These are phyloP conservation scores for Mormyrus hasselquistii DNA, from an alignment of 2,797 vertebrate species.

Conservation along the genomic window DNA sequence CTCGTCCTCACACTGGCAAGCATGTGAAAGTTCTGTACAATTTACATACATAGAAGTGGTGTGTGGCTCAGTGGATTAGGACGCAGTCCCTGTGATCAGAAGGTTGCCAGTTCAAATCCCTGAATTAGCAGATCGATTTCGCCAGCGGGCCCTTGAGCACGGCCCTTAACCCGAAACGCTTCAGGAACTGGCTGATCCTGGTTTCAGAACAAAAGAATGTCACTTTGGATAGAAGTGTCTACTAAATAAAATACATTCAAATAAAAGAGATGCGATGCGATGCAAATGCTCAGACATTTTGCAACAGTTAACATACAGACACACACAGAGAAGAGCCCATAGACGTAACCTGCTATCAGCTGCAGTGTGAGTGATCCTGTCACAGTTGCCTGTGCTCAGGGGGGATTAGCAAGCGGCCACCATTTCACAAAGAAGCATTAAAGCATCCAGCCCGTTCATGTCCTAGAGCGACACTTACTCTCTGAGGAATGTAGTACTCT, in stretches of 20 bases:
- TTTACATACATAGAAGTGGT: not conserved
- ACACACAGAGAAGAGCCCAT: not conserved
- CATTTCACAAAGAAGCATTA: not conserved
- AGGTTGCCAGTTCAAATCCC: not conserved
- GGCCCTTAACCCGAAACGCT: not conserved
- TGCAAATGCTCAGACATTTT: not conserved
- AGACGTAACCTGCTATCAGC: not conserved
- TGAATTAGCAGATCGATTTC: not conserved
- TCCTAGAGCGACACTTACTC: not conserved
- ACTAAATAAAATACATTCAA: not conserved
- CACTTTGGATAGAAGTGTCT: not conserved
- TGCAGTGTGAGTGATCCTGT: not conserved
- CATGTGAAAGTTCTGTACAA: not conserved
- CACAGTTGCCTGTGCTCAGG: not conserved
- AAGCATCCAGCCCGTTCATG: not conserved
- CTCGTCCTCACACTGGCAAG: not conserved
- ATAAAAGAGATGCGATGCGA: not conserved
- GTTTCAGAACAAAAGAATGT: not conserved
- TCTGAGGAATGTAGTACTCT: not conserved
- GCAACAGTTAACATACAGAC: not conserved
- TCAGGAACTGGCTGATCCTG: not conserved
- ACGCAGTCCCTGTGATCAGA: not conserved
- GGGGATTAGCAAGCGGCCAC: not conserved
- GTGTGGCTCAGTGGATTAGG: not conserved
- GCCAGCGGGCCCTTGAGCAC: not conserved